phyloP scores from a whole-genome alignment of 2,113 vertebrate genomes.

The Suncus etruscus region DNA sequence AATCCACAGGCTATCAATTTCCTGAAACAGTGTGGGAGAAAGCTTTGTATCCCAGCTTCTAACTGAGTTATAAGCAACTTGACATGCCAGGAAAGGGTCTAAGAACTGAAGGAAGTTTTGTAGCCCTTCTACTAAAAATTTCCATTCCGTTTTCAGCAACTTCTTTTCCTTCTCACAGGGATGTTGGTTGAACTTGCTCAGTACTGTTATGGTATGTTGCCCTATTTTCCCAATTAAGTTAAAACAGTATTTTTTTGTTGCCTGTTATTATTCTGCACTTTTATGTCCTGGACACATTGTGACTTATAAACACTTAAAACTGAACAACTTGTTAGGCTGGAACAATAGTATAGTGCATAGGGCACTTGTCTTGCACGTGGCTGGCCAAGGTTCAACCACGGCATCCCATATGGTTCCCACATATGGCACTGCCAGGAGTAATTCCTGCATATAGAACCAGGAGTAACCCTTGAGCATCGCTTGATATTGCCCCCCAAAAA shows the following conservation, averaged over 20 bases:
- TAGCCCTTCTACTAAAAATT: not conserved
- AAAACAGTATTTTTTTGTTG: slow-evolving; percentile 51
- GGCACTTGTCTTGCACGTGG: too few species aligned
- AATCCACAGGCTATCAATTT: slow-evolving; percentile 97
- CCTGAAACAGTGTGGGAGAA: slow-evolving; percentile 86
- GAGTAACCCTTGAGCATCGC: too few species aligned
- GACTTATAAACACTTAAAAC: slow-evolving; percentile 27
- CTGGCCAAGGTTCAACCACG: too few species aligned
- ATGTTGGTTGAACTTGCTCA: not conserved
- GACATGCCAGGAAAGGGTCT: slow-evolving; percentile 28
- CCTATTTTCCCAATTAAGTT: slow-evolving; percentile 48
- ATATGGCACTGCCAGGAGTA: too few species aligned
- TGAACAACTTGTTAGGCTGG: not conserved
- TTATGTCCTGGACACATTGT: not conserved
- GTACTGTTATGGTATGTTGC: slow-evolving; percentile 10
- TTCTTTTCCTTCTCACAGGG: slow-evolving; percentile 46
- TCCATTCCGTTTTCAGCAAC: slow-evolving; percentile 34
- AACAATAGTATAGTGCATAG: too few species aligned
- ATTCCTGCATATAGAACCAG: too few species aligned
- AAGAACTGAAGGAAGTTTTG: not conserved
- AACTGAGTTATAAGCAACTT: slow-evolving; percentile 8
- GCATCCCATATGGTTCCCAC: too few species aligned
- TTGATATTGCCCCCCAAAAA: too few species aligned
- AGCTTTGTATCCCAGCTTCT: slow-evolving; percentile 2
- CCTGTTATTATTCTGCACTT: slow-evolving; percentile 59